Base-by-base conservation (phyloP, 2,113 vertebrate species). In the Calyptomena viridis region DNA sequence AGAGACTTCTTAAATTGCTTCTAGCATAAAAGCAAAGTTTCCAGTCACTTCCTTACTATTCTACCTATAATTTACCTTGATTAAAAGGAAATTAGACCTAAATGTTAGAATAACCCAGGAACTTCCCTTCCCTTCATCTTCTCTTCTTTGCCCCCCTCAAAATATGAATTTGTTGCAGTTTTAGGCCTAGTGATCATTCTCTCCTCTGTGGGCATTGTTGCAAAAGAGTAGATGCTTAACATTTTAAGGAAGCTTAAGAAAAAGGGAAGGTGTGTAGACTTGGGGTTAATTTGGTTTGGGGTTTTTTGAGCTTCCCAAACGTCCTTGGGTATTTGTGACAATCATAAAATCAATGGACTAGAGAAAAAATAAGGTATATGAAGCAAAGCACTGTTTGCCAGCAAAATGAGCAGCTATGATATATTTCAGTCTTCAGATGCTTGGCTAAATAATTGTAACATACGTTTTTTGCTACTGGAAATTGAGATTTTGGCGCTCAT, bases 391-490 rank as follows among this genome's bases (percentile, higher is more conserved):
- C 19, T 90, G 47, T 90, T 94, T 94, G 82, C 42, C 85, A 90
- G 95, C 83, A 78, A 94, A 96, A 89, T 81, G 96, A 96, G 86
- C 94, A 96, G 58, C 90, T 58, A 84, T 59, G 56, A 59, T 96
- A 12, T 47, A 88, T 90, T 96, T 84, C 83, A 90, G 10, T 95
- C 80, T 78, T 90, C 66, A 90, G 80, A 89, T 94, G 80, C 73
- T 90, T 97, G 92, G 92, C 94, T 93, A 72, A 93, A 78, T 84
- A 89, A 78, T 14, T 16, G 59, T 72, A 90, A 72, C 95, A 95
- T 93, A 96, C 55, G 92, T 75, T 94, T 94, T 95, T 89, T 93
- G 73, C 92, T 92, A 80, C 80, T 94, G 94, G 94, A 82, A 96
- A 62, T 89, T 40, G 84, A 89, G 86, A 94, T 90, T 92, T 95